These are phyloP conservation scores for Potamilus streckersoni DNA, from an alignment of 1,140 invertebrate genomes.

Conservation along the genomic window DNA sequence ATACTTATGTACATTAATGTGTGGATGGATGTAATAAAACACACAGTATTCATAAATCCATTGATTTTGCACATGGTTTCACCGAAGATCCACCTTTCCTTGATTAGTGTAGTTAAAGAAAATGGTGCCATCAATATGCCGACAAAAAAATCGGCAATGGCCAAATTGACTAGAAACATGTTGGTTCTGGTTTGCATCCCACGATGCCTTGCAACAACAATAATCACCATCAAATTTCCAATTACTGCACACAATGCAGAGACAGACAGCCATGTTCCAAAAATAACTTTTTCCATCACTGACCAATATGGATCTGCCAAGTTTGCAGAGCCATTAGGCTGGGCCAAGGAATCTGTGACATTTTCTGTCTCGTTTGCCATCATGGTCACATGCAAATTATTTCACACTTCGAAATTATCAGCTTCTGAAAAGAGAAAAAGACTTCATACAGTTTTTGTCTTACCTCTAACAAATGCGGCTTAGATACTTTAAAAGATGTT, in stretches of 20 bases:
- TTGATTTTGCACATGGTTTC: slow-evolving; percentile 66
- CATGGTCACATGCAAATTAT: too few relatives aligned
- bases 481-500: too few relatives aligned
- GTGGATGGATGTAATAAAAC: slow-evolving; percentile 69
- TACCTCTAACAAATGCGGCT: too few relatives aligned
- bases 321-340: too few relatives aligned
- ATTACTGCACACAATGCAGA: slow-evolving; percentile 56
- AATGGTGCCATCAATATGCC: slow-evolving; percentile 68
- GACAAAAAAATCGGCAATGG: slow-evolving; percentile 69
- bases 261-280: slow-evolving; percentile 42
- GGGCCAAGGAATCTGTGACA: too few relatives aligned
- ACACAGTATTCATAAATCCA: slow-evolving; percentile 68
- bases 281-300: slow-evolving; percentile 30
- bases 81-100: slow-evolving; percentile 65
- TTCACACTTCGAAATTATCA: too few relatives aligned
- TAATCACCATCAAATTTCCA: slow-evolving; percentile 64
- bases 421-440: too few relatives aligned
- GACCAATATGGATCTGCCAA: slow-evolving; percentile 15
- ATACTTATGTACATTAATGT: slow-evolving; percentile 71
- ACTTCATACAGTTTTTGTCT: too few relatives aligned
- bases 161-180: slow-evolving; percentile 69
- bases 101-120: slow-evolving; percentile 65
- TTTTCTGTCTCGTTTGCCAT: too few relatives aligned
- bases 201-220: slow-evolving; percentile 62
- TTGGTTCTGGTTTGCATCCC: slow-evolving; percentile 70